Percentiles rank a stretch among this genome's conserved stretches.
These are phyloP conservation scores for Dyspetes luteomarginatus DNA, from an alignment of 2,888 invertebrate genomes.

Conservation along the genomic window DNA sequence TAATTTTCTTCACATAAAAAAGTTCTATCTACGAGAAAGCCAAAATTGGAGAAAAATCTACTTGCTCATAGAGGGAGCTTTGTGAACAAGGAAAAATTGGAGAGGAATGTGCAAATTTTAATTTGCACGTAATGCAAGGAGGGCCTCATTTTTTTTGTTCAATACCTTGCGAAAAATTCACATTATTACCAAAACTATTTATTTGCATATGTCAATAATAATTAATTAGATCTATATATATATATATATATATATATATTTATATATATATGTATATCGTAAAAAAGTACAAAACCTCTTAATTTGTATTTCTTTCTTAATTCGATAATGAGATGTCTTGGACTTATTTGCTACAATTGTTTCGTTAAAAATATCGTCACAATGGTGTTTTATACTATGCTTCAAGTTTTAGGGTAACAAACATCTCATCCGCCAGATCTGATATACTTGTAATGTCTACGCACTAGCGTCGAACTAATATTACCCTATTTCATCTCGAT, in stretches of 20 bases:
- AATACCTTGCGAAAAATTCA: no score
- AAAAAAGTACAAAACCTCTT: conserved; percentile 65
- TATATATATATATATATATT: conserved; percentile 13
- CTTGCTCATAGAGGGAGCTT: no score
- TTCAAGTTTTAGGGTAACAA: conserved; percentile 43
- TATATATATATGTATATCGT: conserved; percentile 34
- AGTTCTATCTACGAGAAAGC: no score
- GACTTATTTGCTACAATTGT: conserved; percentile 43
- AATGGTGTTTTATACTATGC: conserved; percentile 34
- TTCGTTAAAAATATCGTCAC: conserved; percentile 42
- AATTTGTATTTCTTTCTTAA: conserved; percentile 50
- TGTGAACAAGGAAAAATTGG: no score
- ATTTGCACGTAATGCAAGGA: no score
- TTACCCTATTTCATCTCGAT: conserved; percentile 17
- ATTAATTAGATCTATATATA: not conserved
- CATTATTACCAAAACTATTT: conserved; percentile 70
- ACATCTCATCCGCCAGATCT: conserved; percentile 18
- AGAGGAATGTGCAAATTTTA: no score
- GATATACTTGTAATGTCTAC: conserved; percentile 2
- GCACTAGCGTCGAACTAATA: conserved; percentile 31
- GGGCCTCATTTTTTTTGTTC: no score
- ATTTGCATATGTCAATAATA: conserved; percentile 39
- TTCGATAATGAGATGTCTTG: conserved; percentile 47
- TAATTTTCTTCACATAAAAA: no score
- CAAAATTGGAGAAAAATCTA: no score